Percentiles rank a stretch among this genome's conserved stretches.
These are phyloP conservation scores for Hanleya hanleyi DNA, from an alignment of 2,888 invertebrate genomes.

Conservation along the genomic window DNA sequence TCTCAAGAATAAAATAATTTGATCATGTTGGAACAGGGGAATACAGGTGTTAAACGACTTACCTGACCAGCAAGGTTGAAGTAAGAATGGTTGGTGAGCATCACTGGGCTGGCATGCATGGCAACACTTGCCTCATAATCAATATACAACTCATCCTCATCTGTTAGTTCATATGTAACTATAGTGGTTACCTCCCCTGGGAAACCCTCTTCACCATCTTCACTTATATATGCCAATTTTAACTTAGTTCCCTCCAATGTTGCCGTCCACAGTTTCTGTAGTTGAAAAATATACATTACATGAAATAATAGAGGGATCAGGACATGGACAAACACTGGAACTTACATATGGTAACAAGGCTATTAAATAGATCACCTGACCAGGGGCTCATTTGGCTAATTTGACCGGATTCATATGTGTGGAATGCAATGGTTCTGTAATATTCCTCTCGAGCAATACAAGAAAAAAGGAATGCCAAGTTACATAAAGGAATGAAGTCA, in stretches of 20 bases:
- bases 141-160: constrained; percentile 82
- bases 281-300: too few species aligned
- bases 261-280: constrained; percentile 81
- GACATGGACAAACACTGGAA: too few species aligned
- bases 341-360: too few species aligned
- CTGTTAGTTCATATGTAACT: constrained; percentile 82
- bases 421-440: too few species aligned
- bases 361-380: too few species aligned
- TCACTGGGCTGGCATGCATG: constrained; percentile 88
- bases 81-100: constrained; percentile 90
- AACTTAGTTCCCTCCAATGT: constrained; percentile 79
- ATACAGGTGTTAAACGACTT: constrained; percentile 42
- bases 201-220: constrained; percentile 87
- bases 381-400: too few species aligned
- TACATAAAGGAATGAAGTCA: too few species aligned
- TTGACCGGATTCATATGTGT: too few species aligned
- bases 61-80: constrained; percentile 96
- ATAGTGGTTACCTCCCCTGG: constrained; percentile 87
- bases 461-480: too few species aligned
- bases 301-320: too few species aligned
- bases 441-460: too few species aligned
- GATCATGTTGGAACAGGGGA: background rate
- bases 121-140: constrained; percentile 84
- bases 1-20: too few species aligned
- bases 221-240: constrained; percentile 83